Base-by-base conservation (phyloP, 2,113 vertebrate species). In the Piliocolobus tephrosceles region DNA sequence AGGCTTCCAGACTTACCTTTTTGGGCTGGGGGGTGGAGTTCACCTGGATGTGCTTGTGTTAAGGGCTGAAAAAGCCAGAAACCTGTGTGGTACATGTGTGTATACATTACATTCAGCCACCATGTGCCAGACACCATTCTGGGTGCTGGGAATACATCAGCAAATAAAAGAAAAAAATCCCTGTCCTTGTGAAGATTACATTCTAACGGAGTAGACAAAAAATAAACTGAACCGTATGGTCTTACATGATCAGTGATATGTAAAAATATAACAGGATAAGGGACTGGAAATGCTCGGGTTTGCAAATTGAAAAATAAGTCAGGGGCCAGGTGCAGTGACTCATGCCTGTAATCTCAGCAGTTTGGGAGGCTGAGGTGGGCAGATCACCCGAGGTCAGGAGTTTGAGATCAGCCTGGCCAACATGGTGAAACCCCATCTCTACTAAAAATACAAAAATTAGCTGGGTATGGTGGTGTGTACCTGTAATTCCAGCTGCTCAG, bases 31-130 rank as follows among this genome's bases (percentile, higher is more conserved):
- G 3, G 45, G 35, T 45, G 45, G 66, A 3, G 43, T 78, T 90
- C 68, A 88, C 68, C 57, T 30, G 30, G 18, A 72, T 30, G 12
- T 80, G n/a, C 38, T 86, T 85, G 57, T 61, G 66, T 97, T 47
- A 20, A 17, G 87, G 23, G 6, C 8, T 47, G 17, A 86, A 66
- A 47, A 86, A 66, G 89, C 47, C 58, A 61, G 35, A 88, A 85
- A 70, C 30, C 30, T 16, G 6, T 8, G 1, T 61, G 35, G 25
- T 35, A 35, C 17, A 0, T 0, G 2, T 11, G 6, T n/a, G 1
- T 40, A 1, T 1, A 25, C 8, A 50, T 50, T 3, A 17, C 30
- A 40, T 16, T 25, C 50, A 52, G 64, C 25, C 27, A 18, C 0
- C 3, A 1, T 2, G 32, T 11, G 40, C 45, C 47, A 43, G 86